Evolutionary conservation across 2,113 vertebrate genomes (phyloP).

Genomic region (Peromyscus maniculatus): DNA sequence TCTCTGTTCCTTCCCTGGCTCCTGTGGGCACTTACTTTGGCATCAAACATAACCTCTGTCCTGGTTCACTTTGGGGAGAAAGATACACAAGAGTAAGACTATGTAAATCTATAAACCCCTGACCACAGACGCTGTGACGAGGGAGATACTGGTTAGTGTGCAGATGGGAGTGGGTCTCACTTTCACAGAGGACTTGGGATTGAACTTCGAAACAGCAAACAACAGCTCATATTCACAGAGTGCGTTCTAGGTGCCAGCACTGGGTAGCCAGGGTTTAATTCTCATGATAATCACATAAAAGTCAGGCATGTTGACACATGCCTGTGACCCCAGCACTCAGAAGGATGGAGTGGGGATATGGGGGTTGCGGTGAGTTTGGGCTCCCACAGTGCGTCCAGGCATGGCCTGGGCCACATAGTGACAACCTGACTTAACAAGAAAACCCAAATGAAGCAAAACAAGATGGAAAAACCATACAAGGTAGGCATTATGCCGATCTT

Average conservation of each 20-base stretch:
- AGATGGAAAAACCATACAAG: neutral
- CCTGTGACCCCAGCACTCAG: neutral
- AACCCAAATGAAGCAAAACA: neutral
- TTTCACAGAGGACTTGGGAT: neutral
- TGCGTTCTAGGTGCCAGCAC: neutral
- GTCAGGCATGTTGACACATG: neutral
- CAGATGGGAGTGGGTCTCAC: neutral
- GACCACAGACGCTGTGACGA: neutral
- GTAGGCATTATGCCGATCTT: neutral
- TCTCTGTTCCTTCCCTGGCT: constrained; percentile 60
- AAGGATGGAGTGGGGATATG: neutral
- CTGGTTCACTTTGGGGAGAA: constrained; percentile 8
- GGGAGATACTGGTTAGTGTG: neutral
- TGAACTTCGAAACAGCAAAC: neutral
- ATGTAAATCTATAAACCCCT: neutral
- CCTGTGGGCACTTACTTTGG: constrained; percentile 32
- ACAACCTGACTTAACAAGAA: neutral
- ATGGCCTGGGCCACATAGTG: neutral
- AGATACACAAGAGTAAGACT: neutral
- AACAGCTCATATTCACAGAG: neutral
- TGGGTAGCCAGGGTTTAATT: neutral
- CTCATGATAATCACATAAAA: neutral
- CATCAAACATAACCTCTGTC: constrained; percentile 17
- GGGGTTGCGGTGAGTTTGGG: neutral
- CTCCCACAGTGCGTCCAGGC: neutral